Percentiles rank a stretch among this genome's conserved stretches.
Evolutionary conservation across 1,140 invertebrate genomes (phyloP).

Genomic region (Trichogramma pretiosum): DNA sequence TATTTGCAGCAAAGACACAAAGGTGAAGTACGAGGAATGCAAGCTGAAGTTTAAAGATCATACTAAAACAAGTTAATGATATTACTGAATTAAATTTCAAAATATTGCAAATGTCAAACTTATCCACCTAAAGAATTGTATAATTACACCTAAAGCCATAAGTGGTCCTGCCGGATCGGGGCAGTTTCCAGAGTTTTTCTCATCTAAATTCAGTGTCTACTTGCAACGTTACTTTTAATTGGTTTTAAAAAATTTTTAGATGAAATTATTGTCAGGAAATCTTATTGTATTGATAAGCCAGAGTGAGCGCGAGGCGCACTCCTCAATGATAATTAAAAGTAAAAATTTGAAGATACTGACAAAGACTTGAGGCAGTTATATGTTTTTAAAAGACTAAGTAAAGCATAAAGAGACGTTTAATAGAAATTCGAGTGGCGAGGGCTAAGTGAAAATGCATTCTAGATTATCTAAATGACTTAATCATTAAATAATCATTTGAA

Average conservation of each 20-base stretch:
- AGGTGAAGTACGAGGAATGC: constrained; percentile 80
- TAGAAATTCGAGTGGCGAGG: too few species aligned
- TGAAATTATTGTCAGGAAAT: constrained; percentile 38
- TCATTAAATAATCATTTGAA: constrained; percentile 23
- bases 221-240: constrained; percentile 42
- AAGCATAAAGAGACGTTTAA: constrained; percentile 19
- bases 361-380: constrained; percentile 16
- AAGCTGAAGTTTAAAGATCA: constrained; percentile 54
- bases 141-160: constrained; percentile 32
- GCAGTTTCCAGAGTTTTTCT: constrained; percentile 37
- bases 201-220: constrained; percentile 42
- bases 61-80: constrained; percentile 38
- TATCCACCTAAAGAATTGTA: constrained; percentile 27
- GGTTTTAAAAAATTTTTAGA: constrained; percentile 41
- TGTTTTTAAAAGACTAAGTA: constrained; percentile 21
- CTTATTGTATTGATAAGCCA: constrained; percentile 36
- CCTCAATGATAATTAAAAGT: constrained; percentile 20
- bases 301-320: too few species aligned
- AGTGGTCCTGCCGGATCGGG: constrained; percentile 30
- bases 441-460: constrained; percentile 20
- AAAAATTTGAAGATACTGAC: constrained; percentile 12
- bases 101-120: constrained; percentile 31
- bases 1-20: constrained; percentile 60
- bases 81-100: constrained; percentile 40
- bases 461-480: constrained; percentile 23